Evolutionary conservation across 2,797 vertebrate species (phyloP).

Genomic region (Naso thynnoides): DNA sequence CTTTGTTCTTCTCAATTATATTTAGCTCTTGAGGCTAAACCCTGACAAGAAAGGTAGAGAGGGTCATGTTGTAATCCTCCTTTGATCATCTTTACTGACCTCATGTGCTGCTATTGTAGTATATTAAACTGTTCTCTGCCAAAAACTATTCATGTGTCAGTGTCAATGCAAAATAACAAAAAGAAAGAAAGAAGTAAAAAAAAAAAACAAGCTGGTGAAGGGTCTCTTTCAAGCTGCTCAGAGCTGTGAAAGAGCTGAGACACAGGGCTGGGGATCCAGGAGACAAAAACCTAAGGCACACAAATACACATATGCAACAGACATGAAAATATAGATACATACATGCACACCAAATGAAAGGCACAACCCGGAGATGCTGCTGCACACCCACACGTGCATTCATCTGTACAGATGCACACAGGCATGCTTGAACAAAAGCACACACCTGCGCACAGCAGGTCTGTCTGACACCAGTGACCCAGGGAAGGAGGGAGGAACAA

Average conservation of each 20-base stretch:
- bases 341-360: slow-evolving; percentile 45
- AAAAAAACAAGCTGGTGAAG: not conserved
- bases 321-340: slow-evolving; percentile 36
- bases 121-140: slow-evolving; percentile 33
- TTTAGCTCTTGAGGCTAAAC: slow-evolving; percentile 30
- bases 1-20: slow-evolving; percentile 8
- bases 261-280: slow-evolving; percentile 23
- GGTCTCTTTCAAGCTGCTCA: slow-evolving; percentile 29
- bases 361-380: slow-evolving; percentile 48
- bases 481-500: slow-evolving; percentile 72
- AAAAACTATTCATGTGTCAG: slow-evolving; percentile 38
- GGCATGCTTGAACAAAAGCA: slow-evolving; percentile 76
- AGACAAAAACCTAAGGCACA: slow-evolving; percentile 43
- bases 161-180: slow-evolving; percentile 34
- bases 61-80: slow-evolving; percentile 19
- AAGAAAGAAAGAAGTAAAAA: not conserved
- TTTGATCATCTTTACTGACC: slow-evolving; percentile 39
- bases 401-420: slow-evolving; percentile 67
- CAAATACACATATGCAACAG: slow-evolving; percentile 21
- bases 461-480: slow-evolving; percentile 84
- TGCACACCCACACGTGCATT: slow-evolving; percentile 67
- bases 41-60: slow-evolving; percentile 22
- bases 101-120: slow-evolving; percentile 33
- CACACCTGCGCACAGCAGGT: slow-evolving; percentile 86
- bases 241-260: slow-evolving; percentile 40